Base-by-base conservation (phyloP, 2,888 invertebrate species). In the Ptychoptera albimana region DNA sequence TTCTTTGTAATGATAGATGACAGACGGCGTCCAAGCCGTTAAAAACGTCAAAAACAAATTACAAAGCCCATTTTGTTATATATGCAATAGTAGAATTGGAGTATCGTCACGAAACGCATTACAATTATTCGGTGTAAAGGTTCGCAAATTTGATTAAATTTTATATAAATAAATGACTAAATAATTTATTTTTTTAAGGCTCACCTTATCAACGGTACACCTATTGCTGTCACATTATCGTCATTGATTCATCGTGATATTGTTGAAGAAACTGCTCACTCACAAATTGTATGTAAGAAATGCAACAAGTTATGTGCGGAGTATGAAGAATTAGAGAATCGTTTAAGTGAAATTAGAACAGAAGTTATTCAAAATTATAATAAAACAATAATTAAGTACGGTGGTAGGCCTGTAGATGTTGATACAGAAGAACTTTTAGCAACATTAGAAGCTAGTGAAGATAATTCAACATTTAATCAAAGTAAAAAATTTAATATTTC, bases 261-360 rank as follows among this genome's bases (percentile, higher is more conserved):
- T 1, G 62, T 60, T 8, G 68, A 73, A 51, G 67, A 71, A 2
- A 61, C 58, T 35, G 69, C 69, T 1, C 75, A 77, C 47, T 70
- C 74, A 0, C 64, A 64, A 40, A 59, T 74, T 13, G 56, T 83
- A 2, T 84, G 83, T 58, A 77, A 74, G 55, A 79, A 78, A 52
- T 84, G 83, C 57, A 73, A 69, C 51, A 74, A 74, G 55, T 55
- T 71, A 8, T 70, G 77, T 41, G 64, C 71, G 14, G 79, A 82
- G 60, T 73, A 74, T 50, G 77, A 79, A 48, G 71, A 71, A 44
- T 57, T 77, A 37, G 69, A 74, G 55, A 63, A 59, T 15, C 64
- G 64, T 67, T 71, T 73, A 46, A 55, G 58, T 6, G 69, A 72
- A 52, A 61, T 75, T 9, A 74, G 70, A 52, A 52, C 58, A 39